Evolutionary conservation across 1,140 invertebrate genomes (phyloP), one percentile per base, ranked within the genome.

Genomic region (Contarinia nasturtii): DNA sequence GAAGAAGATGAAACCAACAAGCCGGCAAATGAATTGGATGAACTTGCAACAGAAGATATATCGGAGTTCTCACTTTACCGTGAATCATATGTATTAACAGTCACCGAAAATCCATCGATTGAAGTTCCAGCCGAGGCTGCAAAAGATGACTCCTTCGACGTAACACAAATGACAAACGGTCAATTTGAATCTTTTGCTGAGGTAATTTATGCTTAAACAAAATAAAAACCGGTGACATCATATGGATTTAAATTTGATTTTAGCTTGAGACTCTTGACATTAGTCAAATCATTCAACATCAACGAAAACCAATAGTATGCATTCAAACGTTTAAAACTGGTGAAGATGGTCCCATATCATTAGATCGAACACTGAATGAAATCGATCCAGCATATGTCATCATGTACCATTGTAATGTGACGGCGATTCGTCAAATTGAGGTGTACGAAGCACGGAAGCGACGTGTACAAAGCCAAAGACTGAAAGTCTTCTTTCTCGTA

Each of bases 361-460:
- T 88, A 36, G 74, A 77, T 51, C 66, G 70, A 47, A 77, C 73
- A 4, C 66, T 91, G 41, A 67, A 74, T 36, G 68, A 74, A 20
- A 54, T 87, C 5, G 68, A 76, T 48, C 92, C 92, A 0, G 75
- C 76, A 52, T 91, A 84, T 65, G 75, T 96, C 1, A 73, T 97
- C 48, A 74, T 97, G 65, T 97, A 96, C 64, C 87, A 94, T 60
- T 76, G 77, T 44, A 85, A 95, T 63, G 76, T 96, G 48, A 73
- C 79, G 7, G 79, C 86, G 45, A 80, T 96, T 2, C 67, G 91
- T 33, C 86, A 92, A 67, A 71, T 96, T 33, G 91, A 96, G 67
- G 73, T 91, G 27, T 74, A 67, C 52, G 76, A 90, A 72, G 76
- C 86, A 33, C 80, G 78, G 53, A 78, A 82, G 54, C 76, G 75